Evolutionary conservation across 2,888 invertebrate species (phyloP).

Genomic region (Callyntrura guangdongensis): DNA sequence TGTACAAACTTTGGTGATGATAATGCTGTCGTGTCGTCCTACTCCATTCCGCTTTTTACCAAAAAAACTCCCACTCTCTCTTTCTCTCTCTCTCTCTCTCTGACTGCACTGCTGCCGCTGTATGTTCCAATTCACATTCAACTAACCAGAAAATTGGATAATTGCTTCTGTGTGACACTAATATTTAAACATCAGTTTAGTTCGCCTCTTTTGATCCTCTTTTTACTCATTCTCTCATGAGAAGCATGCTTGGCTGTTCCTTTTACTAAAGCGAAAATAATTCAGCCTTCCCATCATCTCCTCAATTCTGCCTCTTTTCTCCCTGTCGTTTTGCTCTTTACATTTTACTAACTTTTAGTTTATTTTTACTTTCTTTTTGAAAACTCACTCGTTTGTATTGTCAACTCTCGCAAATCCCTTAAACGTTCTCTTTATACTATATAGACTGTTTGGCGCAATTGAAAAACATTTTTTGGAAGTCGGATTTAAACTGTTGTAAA

Average conservation of each 20-base stretch:
- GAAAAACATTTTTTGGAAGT: too few species aligned
- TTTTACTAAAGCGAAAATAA: conserved; percentile 11
- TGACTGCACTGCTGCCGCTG: neutral
- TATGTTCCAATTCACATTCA: conserved; percentile 81
- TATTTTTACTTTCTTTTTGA: conserved; percentile 8
- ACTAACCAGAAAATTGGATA: conserved; percentile 83
- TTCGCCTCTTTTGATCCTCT: conserved; percentile 41
- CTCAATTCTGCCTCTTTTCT: neutral
- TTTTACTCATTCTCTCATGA: neutral
- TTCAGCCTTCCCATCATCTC: neutral
- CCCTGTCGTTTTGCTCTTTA: conserved; percentile 14
- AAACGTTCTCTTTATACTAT: neutral
- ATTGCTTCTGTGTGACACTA: conserved; percentile 82
- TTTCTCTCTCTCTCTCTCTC: neutral
- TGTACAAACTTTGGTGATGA: too few species aligned
- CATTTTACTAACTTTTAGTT: neutral
- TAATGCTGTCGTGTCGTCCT: neutral
- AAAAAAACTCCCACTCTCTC: neutral
- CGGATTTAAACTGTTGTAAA: too few species aligned
- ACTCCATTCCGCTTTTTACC: neutral
- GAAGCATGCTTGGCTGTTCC: neutral
- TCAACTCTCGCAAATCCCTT: neutral
- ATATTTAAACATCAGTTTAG: conserved; percentile 73
- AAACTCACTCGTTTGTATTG: neutral
- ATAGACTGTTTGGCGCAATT: neutral